These are phyloP conservation scores for Papilio aristodemus DNA, from an alignment of 1,140 invertebrate species.

Conservation along the genomic window DNA sequence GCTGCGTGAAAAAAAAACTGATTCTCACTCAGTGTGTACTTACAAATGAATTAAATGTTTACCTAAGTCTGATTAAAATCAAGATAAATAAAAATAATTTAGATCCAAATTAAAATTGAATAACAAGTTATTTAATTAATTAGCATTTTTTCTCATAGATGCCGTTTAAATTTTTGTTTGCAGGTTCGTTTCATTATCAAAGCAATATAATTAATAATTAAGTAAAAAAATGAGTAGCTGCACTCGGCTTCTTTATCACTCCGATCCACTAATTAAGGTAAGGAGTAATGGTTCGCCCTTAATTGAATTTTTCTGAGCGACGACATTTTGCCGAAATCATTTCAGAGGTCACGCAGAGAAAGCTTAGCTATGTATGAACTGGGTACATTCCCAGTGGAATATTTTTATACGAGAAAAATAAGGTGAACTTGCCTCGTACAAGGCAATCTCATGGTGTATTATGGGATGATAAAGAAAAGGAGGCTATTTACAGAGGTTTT, in stretches of 20 bases:
- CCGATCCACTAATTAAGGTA: constrained; percentile 2
- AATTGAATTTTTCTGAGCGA: constrained; percentile 13
- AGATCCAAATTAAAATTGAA: neutral
- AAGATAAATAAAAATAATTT: neutral
- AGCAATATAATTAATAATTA: neutral
- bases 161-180: neutral
- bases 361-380: neutral
- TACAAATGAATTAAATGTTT: too few relatives aligned
- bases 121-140: neutral
- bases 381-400: neutral
- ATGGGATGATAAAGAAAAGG: too few relatives aligned
- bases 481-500: too few relatives aligned
- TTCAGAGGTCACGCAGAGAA: neutral
- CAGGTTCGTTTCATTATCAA: neutral
- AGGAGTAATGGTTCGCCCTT: neutral
- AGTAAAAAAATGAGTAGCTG: neutral
- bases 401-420: too few relatives aligned
- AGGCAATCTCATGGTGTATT: too few relatives aligned
- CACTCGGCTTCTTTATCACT: neutral
- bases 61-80: too few relatives aligned
- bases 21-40: too few relatives aligned
- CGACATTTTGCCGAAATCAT: constrained; percentile 8
- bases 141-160: neutral
- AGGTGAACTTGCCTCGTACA: too few relatives aligned
- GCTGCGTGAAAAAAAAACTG: too few relatives aligned